Percentiles rank a stretch among this genome's conserved stretches.
Conservation (phyloP, 2,888 invertebrate species). For the Ennomos erosarius region DNA sequence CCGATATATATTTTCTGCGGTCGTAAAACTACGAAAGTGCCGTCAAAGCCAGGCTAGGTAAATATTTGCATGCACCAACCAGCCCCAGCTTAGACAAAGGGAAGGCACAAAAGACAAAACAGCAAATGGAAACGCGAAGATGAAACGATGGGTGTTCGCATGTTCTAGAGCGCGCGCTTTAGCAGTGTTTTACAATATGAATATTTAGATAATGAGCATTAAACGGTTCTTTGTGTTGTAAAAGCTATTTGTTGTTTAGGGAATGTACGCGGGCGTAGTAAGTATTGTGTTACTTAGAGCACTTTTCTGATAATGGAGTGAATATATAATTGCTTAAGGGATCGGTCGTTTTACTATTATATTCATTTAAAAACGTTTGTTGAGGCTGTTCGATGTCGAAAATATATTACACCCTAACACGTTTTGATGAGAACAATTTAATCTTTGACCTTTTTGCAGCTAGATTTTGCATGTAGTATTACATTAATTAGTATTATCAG, state of each 20-base stretch:
- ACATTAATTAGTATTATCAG: too few species aligned
- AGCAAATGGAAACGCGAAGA: conserved; percentile 63
- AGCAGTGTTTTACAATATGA: conserved; percentile 36
- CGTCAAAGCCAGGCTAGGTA: conserved; percentile 65
- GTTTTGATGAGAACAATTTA: too few species aligned
- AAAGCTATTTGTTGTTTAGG: conserved; percentile 43
- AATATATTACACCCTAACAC: too few species aligned
- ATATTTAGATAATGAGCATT: conserved; percentile 48
- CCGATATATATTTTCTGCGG: conserved; percentile 29
- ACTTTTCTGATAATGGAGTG: conserved; percentile 9
- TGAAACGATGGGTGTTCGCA: conserved; percentile 43
- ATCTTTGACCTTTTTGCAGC: too few species aligned
- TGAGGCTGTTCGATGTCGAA: too few species aligned
- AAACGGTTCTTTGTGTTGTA: conserved; percentile 38
- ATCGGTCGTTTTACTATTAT: too few species aligned
- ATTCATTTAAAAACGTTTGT: too few species aligned
- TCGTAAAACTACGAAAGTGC: conserved; percentile 63
- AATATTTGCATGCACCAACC: conserved; percentile 73
- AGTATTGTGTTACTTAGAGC: conserved; percentile 3
- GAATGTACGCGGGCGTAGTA: conserved; percentile 6
- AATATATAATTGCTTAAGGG: too few species aligned
- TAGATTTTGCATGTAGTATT: too few species aligned
- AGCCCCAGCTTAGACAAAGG: conserved; percentile 62
- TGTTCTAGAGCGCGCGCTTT: conserved; percentile 35
- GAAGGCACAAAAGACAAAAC: conserved; percentile 74